A percentile compares a stretch with the other conserved stretches of the same genome.
Conservation (phyloP, 2,797 vertebrate genomes). For the Mycteria americana region DNA sequence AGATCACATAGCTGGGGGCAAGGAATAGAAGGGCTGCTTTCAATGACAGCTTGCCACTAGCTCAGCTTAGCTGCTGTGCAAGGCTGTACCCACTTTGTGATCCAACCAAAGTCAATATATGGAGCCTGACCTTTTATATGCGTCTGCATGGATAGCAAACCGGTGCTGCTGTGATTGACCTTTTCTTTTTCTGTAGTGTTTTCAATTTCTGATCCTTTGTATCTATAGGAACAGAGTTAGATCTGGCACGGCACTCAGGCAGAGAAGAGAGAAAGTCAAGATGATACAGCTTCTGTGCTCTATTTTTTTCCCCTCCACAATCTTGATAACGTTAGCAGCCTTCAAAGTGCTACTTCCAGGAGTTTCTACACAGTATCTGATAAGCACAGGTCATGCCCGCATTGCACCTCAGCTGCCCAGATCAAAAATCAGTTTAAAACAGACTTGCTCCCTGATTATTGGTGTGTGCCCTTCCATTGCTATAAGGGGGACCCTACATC, state of each 20-base stretch:
- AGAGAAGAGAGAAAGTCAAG: background rate
- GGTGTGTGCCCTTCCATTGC: background rate
- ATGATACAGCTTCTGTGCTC: background rate
- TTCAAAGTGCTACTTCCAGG: background rate
- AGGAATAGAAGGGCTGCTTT: background rate
- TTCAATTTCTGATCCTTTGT: background rate
- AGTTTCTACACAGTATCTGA: background rate
- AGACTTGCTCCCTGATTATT: background rate
- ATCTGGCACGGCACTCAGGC: background rate
- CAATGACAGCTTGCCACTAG: background rate
- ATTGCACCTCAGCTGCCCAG: background rate
- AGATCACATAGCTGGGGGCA: background rate
- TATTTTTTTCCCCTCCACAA: background rate
- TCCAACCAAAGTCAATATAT: background rate
- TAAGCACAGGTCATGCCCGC: background rate
- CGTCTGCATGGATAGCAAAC: background rate
- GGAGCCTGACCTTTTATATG: background rate
- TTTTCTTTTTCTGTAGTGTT: background rate
- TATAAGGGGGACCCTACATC: background rate
- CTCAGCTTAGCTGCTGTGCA: background rate
- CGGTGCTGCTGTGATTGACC: background rate
- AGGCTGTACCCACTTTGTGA: background rate
- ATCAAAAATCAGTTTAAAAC: background rate
- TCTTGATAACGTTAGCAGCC: background rate
- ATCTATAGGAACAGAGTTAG: constrained; percentile 3